Percentiles rank a stretch among this genome's conserved stretches.
phyloP scores from a whole-genome alignment of 2,888 invertebrate genomes.

The Sicus ferrugineus region DNA sequence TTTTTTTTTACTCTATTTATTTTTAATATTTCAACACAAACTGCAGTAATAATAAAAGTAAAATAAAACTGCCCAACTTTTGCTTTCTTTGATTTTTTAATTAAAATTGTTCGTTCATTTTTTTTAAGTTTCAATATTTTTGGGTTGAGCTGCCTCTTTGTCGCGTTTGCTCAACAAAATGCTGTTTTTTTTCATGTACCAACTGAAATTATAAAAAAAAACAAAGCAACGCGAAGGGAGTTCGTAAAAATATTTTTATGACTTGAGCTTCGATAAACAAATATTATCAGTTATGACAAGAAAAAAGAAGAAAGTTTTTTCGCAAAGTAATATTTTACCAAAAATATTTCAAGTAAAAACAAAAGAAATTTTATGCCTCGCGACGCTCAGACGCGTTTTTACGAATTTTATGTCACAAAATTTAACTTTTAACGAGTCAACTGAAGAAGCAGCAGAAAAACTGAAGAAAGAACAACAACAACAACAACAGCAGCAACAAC shows the following conservation, averaged over 20 bases:
- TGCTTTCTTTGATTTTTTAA: too few species aligned
- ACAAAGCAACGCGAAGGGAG: not conserved
- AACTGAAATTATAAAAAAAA: not conserved
- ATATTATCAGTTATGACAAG: not conserved
- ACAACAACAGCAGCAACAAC: not conserved
- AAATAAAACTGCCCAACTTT: not conserved
- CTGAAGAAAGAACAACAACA: not conserved
- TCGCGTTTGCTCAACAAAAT: not conserved
- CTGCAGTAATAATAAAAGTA: not conserved
- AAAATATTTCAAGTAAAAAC: not conserved
- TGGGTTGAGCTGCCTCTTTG: not conserved
- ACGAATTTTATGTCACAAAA: not conserved
- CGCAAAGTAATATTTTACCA: too few species aligned
- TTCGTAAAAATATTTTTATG: constrained; percentile 21
- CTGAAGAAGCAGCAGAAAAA: not conserved
- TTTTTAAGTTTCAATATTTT: not conserved
- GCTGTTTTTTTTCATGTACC: not conserved
- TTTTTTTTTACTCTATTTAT: too few species aligned
- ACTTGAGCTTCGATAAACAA: constrained; percentile 16
- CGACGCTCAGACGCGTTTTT: too few species aligned
- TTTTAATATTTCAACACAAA: too few species aligned
- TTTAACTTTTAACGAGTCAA: not conserved
- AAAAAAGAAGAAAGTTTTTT: not conserved
- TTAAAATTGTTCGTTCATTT: not conserved
- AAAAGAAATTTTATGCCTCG: not conserved